Conservation (phyloP, 2,113 vertebrate species). For the Psephotus haematonotus region DNA sequence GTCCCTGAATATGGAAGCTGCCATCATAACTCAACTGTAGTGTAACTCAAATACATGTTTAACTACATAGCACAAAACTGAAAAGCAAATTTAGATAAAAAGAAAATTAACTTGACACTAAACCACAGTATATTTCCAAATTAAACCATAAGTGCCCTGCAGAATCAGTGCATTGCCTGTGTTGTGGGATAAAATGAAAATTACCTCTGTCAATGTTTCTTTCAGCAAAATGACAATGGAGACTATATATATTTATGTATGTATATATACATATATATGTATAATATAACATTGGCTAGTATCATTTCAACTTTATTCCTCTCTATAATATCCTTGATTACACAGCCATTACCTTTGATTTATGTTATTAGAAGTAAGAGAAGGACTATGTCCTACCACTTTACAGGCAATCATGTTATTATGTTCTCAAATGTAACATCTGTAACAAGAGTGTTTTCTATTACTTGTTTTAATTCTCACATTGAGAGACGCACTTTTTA, state of each 20-base stretch:
- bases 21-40: neutral
- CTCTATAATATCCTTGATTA: neutral
- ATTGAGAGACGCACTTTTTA: neutral
- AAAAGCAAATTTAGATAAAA: constrained; percentile 18
- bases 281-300: neutral
- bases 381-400: neutral
- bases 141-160: neutral
- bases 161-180: neutral
- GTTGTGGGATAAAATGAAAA: neutral
- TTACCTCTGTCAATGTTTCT: neutral
- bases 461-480: neutral
- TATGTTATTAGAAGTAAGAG: neutral
- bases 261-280: neutral
- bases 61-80: neutral
- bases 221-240: neutral
- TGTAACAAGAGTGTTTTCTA: neutral
- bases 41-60: constrained; percentile 10
- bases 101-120: neutral
- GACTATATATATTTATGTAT: too few relatives aligned
- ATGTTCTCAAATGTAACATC: neutral
- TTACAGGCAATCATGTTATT: neutral
- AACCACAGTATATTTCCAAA: constrained; percentile 4
- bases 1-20: constrained; percentile 3
- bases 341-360: neutral
- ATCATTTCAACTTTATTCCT: neutral